Evolutionary conservation across 2,888 invertebrate species (phyloP).

Genomic region (Terebella lapidaria): DNA sequence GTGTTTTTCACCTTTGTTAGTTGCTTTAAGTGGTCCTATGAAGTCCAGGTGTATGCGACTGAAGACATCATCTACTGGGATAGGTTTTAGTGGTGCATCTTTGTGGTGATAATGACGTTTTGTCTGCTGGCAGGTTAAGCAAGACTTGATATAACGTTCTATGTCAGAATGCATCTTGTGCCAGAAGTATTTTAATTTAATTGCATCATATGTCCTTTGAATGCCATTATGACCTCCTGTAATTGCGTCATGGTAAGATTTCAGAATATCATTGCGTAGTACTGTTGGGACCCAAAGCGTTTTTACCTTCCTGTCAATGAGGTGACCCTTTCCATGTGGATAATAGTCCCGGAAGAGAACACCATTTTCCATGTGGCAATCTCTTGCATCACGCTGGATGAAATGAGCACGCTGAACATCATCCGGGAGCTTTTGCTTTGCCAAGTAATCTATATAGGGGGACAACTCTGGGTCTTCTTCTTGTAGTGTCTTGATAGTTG

Average conservation of each 20-base stretch:
- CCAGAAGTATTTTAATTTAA: conserved; percentile 24
- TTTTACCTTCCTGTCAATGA: neutral
- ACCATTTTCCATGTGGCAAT: neutral
- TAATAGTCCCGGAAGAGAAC: neutral
- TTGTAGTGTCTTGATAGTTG: neutral
- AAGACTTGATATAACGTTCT: conserved; percentile 16
- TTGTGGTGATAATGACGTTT: too few relatives aligned
- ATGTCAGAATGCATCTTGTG: conserved; percentile 22
- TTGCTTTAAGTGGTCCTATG: conserved; percentile 15
- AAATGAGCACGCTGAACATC: neutral
- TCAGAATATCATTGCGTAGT: conserved; percentile 16
- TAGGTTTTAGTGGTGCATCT: too few relatives aligned
- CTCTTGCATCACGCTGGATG: neutral
- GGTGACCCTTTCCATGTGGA: neutral
- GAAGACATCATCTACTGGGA: conserved; percentile 9
- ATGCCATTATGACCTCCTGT: conserved; percentile 21
- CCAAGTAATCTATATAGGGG: neutral
- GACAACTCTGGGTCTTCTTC: neutral
- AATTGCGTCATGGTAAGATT: conserved; percentile 19
- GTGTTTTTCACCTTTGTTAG: conserved; percentile 11
- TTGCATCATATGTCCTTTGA: conserved; percentile 21
- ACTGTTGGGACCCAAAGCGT: conserved; percentile 6
- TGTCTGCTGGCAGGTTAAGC: conserved; percentile 19
- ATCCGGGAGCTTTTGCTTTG: neutral
- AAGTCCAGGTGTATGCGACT: conserved; percentile 22